phyloP scores from a whole-genome alignment of 2,797 vertebrate genomes.

The Sebastes wilsoni region DNA sequence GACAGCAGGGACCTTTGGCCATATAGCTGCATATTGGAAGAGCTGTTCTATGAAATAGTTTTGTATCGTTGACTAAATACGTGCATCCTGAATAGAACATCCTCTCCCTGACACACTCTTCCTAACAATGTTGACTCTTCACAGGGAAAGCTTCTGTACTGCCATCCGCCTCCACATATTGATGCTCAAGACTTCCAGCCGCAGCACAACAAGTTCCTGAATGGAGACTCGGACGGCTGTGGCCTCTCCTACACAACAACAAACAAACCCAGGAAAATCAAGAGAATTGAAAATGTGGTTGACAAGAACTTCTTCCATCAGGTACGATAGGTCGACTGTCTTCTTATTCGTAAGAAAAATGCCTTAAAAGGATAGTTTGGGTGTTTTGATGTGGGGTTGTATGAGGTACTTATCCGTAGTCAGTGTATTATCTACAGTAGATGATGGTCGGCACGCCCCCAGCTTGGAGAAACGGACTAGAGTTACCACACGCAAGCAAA shows the following conservation, averaged over 20 bases:
- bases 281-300: slow-evolving; percentile 92
- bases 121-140: slow-evolving; percentile 1
- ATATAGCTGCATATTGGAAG: neutral
- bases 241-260: slow-evolving; percentile 13
- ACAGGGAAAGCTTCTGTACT: slow-evolving; percentile 95
- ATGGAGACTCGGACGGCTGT: slow-evolving; percentile 3
- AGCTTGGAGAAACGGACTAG: no score
- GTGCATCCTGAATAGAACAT: neutral
- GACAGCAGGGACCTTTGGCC: neutral
- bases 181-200: slow-evolving; percentile 88
- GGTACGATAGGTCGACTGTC: slow-evolving; percentile 72
- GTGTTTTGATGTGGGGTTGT: no score
- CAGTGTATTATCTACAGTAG: no score
- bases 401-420: no score
- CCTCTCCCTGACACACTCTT: neutral
- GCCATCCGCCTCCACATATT: slow-evolving; percentile 90
- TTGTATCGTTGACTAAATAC: neutral
- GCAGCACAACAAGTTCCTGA: slow-evolving; percentile 80
- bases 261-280: slow-evolving; percentile 75
- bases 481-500: fast-evolving
- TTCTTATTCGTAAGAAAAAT: neutral
- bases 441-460: no score
- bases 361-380: no score
- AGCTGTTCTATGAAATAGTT: neutral
- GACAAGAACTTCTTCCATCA: slow-evolving; percentile 97